Base-by-base conservation (phyloP, 2,797 vertebrate genomes). In the Chromis chromis region DNA sequence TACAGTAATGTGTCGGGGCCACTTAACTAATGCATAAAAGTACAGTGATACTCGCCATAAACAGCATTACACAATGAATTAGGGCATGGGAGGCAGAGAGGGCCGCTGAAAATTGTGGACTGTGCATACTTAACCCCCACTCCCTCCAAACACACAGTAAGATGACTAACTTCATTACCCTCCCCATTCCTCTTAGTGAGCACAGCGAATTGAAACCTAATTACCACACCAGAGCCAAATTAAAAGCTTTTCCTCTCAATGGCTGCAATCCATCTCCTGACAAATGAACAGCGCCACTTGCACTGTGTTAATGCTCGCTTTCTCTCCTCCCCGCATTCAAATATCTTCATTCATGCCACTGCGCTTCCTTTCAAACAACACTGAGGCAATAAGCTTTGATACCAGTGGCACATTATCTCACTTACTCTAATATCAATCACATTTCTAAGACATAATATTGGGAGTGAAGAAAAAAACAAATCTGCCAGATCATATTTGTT, bases 1-100 rank as follows among this genome's bases (percentile, higher is more conserved):
- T 96, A 96, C 94, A 92, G 93, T 97, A 96, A 97, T 96, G 96
- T 95, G 95, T 94, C 89, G 81, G 90, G 87, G 88, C 95, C 95
- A 96, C 95, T 97, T 96, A 94, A 96, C 92, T 86, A 95, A 94
- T 95, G 94, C 89, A 93, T 89, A 89, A 92, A 93, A 93, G 93
- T 88, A 90, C 90, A 74, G 81, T 83, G 91, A 93, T 93, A 89
- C 79, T 81, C 70, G 31, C 87, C 92, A 93, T 94, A 93, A 93
- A 93, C 92, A 92, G 79, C 90, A 93, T 93, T 93, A 91, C 83
- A 91, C 89, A 88, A 92, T 90, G 84, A 91, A 92, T 92, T 92
- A 91, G 81, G 77, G 83, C 57, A 76, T 57, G 76, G 88, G 86
- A 75, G 81, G 65, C 68, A 56, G 56, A 84, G 72, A 68, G 69